Base-by-base conservation (phyloP, 2,888 invertebrate species). In the Luperina testacea region DNA sequence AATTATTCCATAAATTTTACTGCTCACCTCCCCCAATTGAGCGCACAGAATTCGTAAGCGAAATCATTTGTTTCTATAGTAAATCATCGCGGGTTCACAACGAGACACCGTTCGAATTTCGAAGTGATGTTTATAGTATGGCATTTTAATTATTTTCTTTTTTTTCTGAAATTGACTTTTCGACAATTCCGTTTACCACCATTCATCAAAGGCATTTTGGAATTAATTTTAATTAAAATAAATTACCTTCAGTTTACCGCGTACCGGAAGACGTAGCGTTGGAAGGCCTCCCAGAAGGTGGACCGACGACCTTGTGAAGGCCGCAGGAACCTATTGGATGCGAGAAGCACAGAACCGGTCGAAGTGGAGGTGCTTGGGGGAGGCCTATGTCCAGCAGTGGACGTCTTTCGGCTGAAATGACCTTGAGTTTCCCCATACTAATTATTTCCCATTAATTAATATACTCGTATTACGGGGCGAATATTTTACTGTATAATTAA, bases 401-500 rank as follows among this genome's bases (percentile, higher is more conserved):
- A 32, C 32, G 32, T 32, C 32, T 32, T 32, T 32, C 32, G 32
- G 32, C 32, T 32, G 17, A 32, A 15, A 78, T n/a, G 24, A 64
- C 61, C 7, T 45, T 9, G 24, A n/a, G 8, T 65, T 48, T 27
- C 24, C 27, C 11, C 27, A 57, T 24, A 51, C 42, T 32, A 53
- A 63, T 80, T 27, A 79, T 83, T 67, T 53, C 8, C 42, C 59
- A 32, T 67, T 77, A 61, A 61, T 68, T 15, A 76, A 59, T 51
- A 53, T 45, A 45, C 9, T 13, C 45, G 2, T 61, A 84, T 68
- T 63, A 79, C 27, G 24, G 38, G 32, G 5, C 11, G 42, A 81
- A 71, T 81, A 69, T 72, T 72, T 72, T 27, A 81, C 20, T n/a
- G 42, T 51, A 42, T 69, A 86, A 82, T 86, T 72, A 53, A 82